A percentile compares a stretch with the other conserved stretches of the same genome.
Conservation (phyloP, 2,888 invertebrate species). For the Chymomyza procnemis region DNA sequence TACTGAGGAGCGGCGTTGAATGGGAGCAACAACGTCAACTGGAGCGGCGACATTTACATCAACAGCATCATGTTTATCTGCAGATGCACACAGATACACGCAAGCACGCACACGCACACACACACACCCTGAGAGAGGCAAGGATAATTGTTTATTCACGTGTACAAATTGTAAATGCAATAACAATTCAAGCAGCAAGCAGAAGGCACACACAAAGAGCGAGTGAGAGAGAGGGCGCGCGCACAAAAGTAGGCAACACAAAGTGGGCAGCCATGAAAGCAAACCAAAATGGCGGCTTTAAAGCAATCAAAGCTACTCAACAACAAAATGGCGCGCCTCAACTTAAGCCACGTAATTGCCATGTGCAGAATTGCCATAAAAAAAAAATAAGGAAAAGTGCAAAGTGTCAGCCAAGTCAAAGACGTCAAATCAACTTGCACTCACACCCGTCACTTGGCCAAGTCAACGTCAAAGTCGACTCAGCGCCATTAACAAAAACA, state of each 20-base stretch:
- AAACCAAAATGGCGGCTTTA: slow-evolving; percentile 23
- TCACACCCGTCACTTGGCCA: not conserved
- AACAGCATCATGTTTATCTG: not conserved
- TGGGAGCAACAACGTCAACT: not conserved
- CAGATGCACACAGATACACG: not conserved
- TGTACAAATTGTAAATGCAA: slow-evolving; percentile 41
- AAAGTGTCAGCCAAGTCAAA: slow-evolving; percentile 38
- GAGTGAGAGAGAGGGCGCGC: slow-evolving; percentile 20
- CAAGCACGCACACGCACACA: not conserved
- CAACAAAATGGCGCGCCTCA: slow-evolving; percentile 25
- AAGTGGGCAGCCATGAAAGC: slow-evolving; percentile 4
- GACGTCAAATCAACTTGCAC: slow-evolving; percentile 4
- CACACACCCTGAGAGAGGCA: not conserved
- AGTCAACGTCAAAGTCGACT: slow-evolving; percentile 13
- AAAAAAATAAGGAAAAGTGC: no score
- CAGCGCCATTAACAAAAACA: slow-evolving; percentile 4
- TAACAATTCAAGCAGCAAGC: slow-evolving; percentile 5
- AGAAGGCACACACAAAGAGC: slow-evolving; percentile 8
- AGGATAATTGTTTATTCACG: slow-evolving; percentile 42
- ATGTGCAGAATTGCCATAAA: no score
- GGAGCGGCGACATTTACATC: not conserved
- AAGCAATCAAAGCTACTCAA: slow-evolving; percentile 43
- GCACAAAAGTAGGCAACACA: slow-evolving; percentile 40
- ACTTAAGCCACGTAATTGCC: slow-evolving; percentile 39
- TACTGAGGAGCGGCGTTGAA: not conserved